Evolutionary conservation across 2,888 invertebrate species (phyloP).

Genomic region (Incurvaria masculella): DNA sequence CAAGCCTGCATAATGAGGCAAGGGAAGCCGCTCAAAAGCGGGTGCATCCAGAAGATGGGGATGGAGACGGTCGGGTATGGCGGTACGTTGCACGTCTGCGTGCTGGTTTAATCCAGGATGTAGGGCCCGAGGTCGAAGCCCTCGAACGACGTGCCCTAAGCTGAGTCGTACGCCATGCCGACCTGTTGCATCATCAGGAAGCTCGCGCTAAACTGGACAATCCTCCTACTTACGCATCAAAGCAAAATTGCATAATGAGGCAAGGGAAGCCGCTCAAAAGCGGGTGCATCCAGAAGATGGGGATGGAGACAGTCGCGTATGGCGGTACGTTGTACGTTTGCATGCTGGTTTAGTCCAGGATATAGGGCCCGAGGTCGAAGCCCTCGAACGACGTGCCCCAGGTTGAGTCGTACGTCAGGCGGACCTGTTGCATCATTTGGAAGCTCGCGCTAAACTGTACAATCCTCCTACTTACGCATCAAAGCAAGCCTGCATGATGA

Average conservation of each 20-base stretch:
- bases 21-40: slow-evolving; percentile 40
- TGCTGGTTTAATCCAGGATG: slow-evolving; percentile 53
- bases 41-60: slow-evolving; percentile 59
- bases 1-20: slow-evolving; percentile 60
- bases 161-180: slow-evolving; percentile 54
- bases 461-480: slow-evolving; percentile 37
- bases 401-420: slow-evolving; percentile 55
- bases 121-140: slow-evolving; percentile 59
- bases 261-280: slow-evolving; percentile 51
- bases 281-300: slow-evolving; percentile 60
- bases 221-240: slow-evolving; percentile 35
- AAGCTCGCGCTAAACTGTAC: slow-evolving; percentile 54
- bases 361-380: slow-evolving; percentile 61
- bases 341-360: slow-evolving; percentile 49
- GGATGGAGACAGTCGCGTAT: slow-evolving; percentile 46
- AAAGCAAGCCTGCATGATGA: slow-evolving; percentile 56
- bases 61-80: slow-evolving; percentile 47
- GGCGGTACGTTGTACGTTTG: slow-evolving; percentile 54
- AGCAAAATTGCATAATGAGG: slow-evolving; percentile 57
- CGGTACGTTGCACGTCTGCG: slow-evolving; percentile 52
- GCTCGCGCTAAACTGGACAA: too few relatives aligned
- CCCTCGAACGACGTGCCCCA: slow-evolving; percentile 47
- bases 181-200: slow-evolving; percentile 42
- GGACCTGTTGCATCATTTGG: slow-evolving; percentile 37
- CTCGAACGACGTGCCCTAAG: slow-evolving; percentile 52